Conservation (phyloP, 2,797 vertebrate species). For the Lates japonicus region DNA sequence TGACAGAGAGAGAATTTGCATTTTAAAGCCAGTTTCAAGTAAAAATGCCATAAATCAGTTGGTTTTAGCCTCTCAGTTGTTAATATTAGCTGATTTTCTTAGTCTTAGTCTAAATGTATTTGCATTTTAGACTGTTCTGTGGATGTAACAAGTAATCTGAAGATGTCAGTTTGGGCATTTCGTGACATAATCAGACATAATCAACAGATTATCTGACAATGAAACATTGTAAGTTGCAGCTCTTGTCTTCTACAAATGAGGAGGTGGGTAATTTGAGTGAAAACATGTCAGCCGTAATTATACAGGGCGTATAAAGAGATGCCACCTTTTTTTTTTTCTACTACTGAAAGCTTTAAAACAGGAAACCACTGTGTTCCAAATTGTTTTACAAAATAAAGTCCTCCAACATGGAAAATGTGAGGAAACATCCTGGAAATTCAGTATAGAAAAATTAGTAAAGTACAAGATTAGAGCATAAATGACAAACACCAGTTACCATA, state of each 20-base stretch:
- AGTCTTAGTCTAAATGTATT: not conserved
- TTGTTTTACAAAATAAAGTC: not conserved
- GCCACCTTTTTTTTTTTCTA: not conserved
- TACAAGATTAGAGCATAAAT: not conserved
- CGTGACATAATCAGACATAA: not conserved
- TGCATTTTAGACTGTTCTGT: not conserved
- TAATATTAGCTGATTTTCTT: not conserved
- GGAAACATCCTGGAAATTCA: not conserved
- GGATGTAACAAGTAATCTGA: not conserved
- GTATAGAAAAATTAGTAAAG: not conserved
- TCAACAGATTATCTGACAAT: not conserved
- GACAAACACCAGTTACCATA: not conserved
- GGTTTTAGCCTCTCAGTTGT: not conserved
- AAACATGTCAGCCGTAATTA: not conserved
- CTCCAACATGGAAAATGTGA: not conserved
- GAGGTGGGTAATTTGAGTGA: not conserved
- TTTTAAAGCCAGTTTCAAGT: not conserved
- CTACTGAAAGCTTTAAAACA: not conserved
- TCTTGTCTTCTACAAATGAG: not conserved
- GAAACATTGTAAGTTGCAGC: not conserved
- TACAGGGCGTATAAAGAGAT: not conserved
- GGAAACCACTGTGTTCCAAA: not conserved
- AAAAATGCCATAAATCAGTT: not conserved
- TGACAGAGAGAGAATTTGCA: not conserved
- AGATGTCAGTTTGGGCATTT: not conserved